Evolutionary conservation across 1,140 invertebrate genomes (phyloP).

Genomic region (Nebria ingens): DNA sequence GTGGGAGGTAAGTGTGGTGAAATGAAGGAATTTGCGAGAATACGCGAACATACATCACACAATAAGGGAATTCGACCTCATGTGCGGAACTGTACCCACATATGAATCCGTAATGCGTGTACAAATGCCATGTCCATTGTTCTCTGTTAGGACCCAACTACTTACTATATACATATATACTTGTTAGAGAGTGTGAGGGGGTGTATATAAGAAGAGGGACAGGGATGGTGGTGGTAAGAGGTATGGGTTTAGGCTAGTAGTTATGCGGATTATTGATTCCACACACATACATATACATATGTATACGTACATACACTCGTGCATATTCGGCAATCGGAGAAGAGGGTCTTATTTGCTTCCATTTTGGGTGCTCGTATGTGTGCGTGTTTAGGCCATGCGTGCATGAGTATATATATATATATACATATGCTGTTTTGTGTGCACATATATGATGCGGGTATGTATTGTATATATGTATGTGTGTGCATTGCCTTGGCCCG

Average conservation of each 20-base stretch:
- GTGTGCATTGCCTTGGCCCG: no score
- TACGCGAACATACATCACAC: neutral
- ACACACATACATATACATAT: no score
- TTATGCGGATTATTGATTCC: constrained; percentile 27
- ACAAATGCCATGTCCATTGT: constrained; percentile 22
- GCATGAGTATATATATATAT: neutral
- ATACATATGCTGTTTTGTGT: neutral
- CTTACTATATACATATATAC: no score
- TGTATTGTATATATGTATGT: neutral
- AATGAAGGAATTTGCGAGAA: no score
- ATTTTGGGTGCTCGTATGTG: neutral
- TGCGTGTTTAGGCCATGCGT: neutral
- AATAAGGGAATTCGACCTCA: no score
- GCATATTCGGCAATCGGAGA: no score
- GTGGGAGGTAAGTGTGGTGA: neutral
- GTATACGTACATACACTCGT: no score
- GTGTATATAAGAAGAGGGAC: neutral
- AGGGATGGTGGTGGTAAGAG: neutral
- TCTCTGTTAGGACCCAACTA: constrained; percentile 14
- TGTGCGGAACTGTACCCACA: constrained; percentile 12
- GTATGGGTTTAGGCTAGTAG: neutral
- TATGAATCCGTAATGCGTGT: constrained; percentile 25
- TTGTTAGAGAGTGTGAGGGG: neutral
- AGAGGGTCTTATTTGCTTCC: neutral
- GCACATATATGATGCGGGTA: neutral